Evolutionary conservation across 2,888 invertebrate genomes (phyloP).

Genomic region (Pandemis corylana): DNA sequence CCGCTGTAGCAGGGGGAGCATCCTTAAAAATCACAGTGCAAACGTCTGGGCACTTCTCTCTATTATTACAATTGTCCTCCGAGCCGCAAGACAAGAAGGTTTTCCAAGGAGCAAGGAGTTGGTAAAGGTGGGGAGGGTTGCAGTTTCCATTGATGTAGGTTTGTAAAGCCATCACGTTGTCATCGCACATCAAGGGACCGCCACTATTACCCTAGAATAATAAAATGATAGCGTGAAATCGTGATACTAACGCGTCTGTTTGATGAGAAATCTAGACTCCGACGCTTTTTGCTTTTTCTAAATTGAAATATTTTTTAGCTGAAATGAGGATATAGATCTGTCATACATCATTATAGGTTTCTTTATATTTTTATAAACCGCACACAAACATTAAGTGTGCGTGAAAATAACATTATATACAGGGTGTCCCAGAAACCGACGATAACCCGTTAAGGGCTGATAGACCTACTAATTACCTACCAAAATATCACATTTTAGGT

Average conservation of each 20-base stretch:
- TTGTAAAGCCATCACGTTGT: conserved; percentile 67
- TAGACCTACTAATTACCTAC: no score
- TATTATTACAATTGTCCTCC: conserved; percentile 60
- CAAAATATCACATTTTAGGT: no score
- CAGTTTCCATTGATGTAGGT: conserved; percentile 72
- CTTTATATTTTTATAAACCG: no score
- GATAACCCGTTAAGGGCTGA: no score
- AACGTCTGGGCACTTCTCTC: conserved; percentile 58
- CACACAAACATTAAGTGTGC: no score
- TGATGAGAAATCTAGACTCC: no score
- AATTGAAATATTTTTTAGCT: no score
- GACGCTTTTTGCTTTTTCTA: no score
- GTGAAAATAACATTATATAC: no score
- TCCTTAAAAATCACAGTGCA: conserved; percentile 70
- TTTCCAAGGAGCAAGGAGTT: conserved; percentile 66
- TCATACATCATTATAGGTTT: no score
- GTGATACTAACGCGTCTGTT: neutral
- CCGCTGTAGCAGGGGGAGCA: conserved; percentile 40
- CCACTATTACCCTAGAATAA: conserved; percentile 70
- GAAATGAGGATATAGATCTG: no score
- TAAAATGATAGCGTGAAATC: neutral
- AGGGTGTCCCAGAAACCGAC: no score
- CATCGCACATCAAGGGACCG: conserved; percentile 73
- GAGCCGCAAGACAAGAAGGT: conserved; percentile 67
- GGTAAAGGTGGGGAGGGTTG: conserved; percentile 70